A percentile compares a stretch with the other conserved stretches of the same genome.
These are phyloP conservation scores for Helostoma temminkii DNA, from an alignment of 2,797 vertebrate genomes.

Conservation along the genomic window DNA sequence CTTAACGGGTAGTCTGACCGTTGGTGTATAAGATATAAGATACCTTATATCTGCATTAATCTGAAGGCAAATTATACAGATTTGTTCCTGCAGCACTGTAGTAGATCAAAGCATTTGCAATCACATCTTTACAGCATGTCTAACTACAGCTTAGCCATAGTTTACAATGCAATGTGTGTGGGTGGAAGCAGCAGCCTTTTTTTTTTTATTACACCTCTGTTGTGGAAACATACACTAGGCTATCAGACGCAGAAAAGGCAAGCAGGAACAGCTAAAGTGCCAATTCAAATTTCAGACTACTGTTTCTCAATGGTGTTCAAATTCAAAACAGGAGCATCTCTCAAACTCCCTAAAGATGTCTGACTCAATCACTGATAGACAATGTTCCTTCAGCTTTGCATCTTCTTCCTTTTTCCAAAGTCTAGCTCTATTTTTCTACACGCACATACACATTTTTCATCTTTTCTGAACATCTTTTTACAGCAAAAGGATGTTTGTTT, in stretches of 20 bases:
- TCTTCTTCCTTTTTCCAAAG: conserved; percentile 40
- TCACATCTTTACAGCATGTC: conserved; percentile 38
- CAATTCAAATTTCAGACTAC: conserved; percentile 47
- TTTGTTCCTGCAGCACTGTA: conserved; percentile 20
- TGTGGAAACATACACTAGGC: conserved; percentile 37
- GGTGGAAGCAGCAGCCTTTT: conserved; percentile 55
- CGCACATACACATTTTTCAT: conserved; percentile 46
- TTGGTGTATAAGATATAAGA: not conserved
- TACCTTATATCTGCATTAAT: not conserved
- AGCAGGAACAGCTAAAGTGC: conserved; percentile 31
- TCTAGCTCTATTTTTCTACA: conserved; percentile 54
- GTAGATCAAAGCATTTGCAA: conserved; percentile 39
- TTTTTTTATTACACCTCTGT: conserved; percentile 39
- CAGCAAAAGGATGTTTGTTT: conserved; percentile 70
- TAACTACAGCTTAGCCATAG: conserved; percentile 48
- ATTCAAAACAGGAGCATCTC: conserved; percentile 54
- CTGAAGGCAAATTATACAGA: not conserved
- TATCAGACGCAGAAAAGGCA: conserved; percentile 38
- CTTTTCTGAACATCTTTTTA: conserved; percentile 56
- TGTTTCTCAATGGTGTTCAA: conserved; percentile 35
- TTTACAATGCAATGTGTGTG: conserved; percentile 59
- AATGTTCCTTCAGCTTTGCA: conserved; percentile 34
- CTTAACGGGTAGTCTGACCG: not conserved
- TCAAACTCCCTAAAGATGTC: conserved; percentile 53
- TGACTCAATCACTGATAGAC: conserved; percentile 46